These are phyloP conservation scores for Noctua janthina DNA, from an alignment of 2,888 invertebrate genomes.

Conservation along the genomic window DNA sequence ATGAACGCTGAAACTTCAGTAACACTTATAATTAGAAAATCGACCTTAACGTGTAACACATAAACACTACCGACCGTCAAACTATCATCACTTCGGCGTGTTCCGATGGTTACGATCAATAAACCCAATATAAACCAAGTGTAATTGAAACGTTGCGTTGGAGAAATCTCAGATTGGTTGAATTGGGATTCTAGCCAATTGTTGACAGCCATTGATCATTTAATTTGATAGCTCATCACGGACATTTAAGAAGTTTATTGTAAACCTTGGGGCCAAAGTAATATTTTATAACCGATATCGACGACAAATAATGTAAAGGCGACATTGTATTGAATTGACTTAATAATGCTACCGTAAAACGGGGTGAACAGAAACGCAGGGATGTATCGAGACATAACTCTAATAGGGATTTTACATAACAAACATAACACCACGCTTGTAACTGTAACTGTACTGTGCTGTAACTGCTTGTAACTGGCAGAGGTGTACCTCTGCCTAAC, in stretches of 20 bases:
- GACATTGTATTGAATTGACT: neutral
- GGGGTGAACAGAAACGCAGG: too few species aligned
- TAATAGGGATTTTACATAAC: too few species aligned
- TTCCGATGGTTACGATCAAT: slow-evolving; percentile 23
- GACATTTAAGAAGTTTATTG: neutral
- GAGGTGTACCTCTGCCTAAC: too few species aligned
- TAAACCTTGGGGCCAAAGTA: neutral
- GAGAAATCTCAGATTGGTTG: slow-evolving; percentile 19
- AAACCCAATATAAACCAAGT: slow-evolving; percentile 5
- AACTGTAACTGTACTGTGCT: too few species aligned
- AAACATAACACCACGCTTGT: too few species aligned
- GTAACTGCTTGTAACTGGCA: too few species aligned
- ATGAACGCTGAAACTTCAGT: slow-evolving; percentile 1
- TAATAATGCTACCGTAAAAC: neutral
- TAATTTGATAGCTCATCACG: slow-evolving; percentile 9
- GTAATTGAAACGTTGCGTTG: slow-evolving; percentile 24
- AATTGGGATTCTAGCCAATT: slow-evolving; percentile 20
- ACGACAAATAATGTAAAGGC: neutral
- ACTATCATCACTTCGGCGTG: slow-evolving; percentile 18
- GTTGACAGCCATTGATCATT: slow-evolving; percentile 9
- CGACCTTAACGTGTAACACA: slow-evolving; percentile 1
- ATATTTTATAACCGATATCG: neutral
- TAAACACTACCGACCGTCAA: slow-evolving; percentile 41
- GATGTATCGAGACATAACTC: too few species aligned
- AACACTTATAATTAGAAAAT: slow-evolving; percentile 30